These are phyloP conservation scores for Lasioglossum pauxillum DNA, from an alignment of 2,888 invertebrate species.

Conservation along the genomic window DNA sequence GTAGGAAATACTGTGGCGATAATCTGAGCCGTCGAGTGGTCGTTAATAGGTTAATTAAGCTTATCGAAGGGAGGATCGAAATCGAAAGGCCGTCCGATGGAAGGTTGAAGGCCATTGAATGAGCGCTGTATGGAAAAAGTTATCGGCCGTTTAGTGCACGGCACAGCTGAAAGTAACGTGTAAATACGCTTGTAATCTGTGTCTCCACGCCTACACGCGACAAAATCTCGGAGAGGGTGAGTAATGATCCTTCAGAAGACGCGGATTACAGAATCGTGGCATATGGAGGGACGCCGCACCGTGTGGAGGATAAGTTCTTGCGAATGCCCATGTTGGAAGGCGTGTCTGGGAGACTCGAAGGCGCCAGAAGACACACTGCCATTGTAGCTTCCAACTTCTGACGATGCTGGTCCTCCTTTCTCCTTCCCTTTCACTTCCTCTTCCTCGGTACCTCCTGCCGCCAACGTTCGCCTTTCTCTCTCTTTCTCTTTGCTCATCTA, in stretches of 20 bases:
- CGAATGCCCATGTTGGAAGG: conserved; percentile 63
- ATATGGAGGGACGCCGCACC: conserved; percentile 72
- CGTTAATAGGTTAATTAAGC: conserved; percentile 7
- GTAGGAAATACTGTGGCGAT: neutral
- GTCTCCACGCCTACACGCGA: conserved; percentile 40
- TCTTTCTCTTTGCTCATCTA: neutral
- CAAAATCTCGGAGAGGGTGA: conserved; percentile 59
- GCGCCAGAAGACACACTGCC: conserved; percentile 81
- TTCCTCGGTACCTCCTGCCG: conserved; percentile 51
- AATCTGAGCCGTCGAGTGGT: neutral
- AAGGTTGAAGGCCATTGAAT: neutral
- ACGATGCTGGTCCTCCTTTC: conserved; percentile 52
- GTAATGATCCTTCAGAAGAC: conserved; percentile 70
- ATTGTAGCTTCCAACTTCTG: conserved; percentile 74
- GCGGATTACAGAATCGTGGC: conserved; percentile 81
- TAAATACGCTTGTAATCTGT: conserved; percentile 53
- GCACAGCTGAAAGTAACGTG: conserved; percentile 26
- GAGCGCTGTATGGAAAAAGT: neutral
- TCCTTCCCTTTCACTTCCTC: conserved; percentile 41
- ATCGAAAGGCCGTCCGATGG: neutral
- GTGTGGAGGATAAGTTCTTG: conserved; percentile 69
- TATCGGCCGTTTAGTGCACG: conserved; percentile 11
- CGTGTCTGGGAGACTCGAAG: conserved; percentile 79
- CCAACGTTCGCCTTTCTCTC: conserved; percentile 21
- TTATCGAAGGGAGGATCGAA: neutral